Evolutionary conservation across 2,113 vertebrate genomes (phyloP), one percentile per base, ranked within the genome.

Genomic region (Hyaena hyaena): DNA sequence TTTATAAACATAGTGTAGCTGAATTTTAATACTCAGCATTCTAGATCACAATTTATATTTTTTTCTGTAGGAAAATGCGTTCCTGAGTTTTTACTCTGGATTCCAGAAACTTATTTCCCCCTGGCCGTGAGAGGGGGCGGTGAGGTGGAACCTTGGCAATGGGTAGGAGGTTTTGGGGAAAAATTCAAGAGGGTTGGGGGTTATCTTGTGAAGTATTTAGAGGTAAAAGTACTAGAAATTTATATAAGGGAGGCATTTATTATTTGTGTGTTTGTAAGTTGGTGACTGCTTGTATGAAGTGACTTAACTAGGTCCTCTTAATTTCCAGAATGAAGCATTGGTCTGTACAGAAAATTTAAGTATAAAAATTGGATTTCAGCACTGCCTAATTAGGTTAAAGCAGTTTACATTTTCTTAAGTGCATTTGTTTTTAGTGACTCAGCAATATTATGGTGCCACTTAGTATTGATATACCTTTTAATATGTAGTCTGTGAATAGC

Each of bases 71-170:
- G 97, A 98, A 98, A 98, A 98, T 98, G 98, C 95, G 96, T 98
- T 98, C 98, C 98, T 98, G 98, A 97, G 98, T 98, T 98, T 98
- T 98, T 96, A 98, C 97, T 98, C 97, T 98, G 98, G 97, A 98
- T 97, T 98, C 98, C 98, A 98, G 98, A 98, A 98, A 97, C 98
- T 98, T 98, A 98, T 93, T 96, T 96, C 95, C 97, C 97, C 97
- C 98, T 98, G 98, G 98, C 98, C 96, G 97, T 97, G 97, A 97
- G 96, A 97, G 98, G 98, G 97, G 98, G 84, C 97, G 0, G 88
- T 98, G 97, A 98, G 98, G 98, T 98, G 95, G 90, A 98, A 88
- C 98, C 97, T 97, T 97, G 97, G 88, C 97, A 97, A 96, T 97
- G 98, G 98, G 97, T 98, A 98, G 98, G 98, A 98, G 96, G 93